Evolutionary conservation across 1,140 invertebrate genomes (phyloP).

Genomic region (Zaprionus ornatus): DNA sequence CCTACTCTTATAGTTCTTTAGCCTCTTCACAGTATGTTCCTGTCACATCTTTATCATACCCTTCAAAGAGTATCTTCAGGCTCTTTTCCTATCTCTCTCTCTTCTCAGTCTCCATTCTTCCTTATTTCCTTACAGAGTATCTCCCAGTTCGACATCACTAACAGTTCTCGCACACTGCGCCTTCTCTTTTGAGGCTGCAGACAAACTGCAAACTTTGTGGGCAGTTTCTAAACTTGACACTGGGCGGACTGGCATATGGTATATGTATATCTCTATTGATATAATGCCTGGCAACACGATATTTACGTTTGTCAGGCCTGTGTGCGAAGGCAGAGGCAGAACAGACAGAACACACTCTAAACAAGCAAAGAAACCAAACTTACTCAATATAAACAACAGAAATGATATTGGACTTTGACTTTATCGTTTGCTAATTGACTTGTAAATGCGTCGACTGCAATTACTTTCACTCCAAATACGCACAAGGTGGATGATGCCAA

Average conservation of each 20-base stretch:
- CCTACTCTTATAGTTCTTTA: no score
- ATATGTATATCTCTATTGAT: not conserved
- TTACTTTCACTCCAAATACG: slow-evolving; percentile 4
- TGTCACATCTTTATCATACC: no score
- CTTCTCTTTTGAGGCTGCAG: not conserved
- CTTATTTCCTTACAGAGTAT: not conserved
- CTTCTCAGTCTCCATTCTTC: no score
- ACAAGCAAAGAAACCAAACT: not conserved
- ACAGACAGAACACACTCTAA: not conserved
- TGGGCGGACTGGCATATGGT: not conserved
- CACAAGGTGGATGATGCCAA: not conserved
- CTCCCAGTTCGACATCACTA: not conserved
- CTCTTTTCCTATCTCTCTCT: no score
- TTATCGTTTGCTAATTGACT: not conserved
- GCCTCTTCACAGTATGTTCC: no score
- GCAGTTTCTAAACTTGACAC: slow-evolving; percentile 1
- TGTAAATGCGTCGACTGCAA: not conserved
- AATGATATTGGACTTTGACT: not conserved
- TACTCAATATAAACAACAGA: not conserved
- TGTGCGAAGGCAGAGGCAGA: not conserved
- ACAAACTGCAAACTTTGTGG: not conserved
- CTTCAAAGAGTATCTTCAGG: not conserved
- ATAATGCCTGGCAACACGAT: not conserved
- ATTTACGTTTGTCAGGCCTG: not conserved
- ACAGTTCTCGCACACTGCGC: not conserved